Conservation (phyloP, 2,888 invertebrate genomes). For the Ommatoiulus sabulosus region DNA sequence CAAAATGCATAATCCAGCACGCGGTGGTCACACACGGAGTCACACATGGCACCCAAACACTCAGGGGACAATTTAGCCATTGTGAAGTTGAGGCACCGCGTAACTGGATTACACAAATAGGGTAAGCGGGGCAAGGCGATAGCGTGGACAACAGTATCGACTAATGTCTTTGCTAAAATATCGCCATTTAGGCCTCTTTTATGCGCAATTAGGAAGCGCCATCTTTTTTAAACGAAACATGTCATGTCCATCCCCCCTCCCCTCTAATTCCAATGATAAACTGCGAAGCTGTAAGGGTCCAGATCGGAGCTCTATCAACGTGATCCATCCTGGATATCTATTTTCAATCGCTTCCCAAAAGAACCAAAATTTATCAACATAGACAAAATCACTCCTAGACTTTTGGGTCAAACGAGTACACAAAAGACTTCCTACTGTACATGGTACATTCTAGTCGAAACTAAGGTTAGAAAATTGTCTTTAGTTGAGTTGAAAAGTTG, state of each 20-base stretch:
- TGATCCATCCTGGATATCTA: not conserved
- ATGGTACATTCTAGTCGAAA: no score
- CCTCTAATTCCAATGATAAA: conserved; percentile 23
- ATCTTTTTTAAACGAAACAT: not conserved
- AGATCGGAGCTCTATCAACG: not conserved
- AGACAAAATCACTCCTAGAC: no score
- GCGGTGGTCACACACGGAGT: not conserved
- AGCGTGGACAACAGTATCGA: not conserved
- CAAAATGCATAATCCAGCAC: not conserved
- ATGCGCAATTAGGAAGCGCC: conserved; percentile 27
- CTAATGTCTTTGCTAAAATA: conserved; percentile 21
- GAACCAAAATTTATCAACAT: no score
- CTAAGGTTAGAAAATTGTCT: no score
- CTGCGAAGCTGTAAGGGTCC: not conserved
- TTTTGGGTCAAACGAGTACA: no score
- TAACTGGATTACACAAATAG: conserved; percentile 23
- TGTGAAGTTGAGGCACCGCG: not conserved
- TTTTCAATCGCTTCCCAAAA: not conserved
- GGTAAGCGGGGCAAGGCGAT: not conserved
- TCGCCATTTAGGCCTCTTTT: not conserved
- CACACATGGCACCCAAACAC: not conserved
- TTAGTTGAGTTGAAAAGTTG: no score
- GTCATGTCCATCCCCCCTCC: not conserved
- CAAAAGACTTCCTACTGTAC: no score
- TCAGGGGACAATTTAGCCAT: conserved; percentile 7